Percentiles rank a stretch among this genome's conserved stretches.
Evolutionary conservation across 53 echinoderm and acorn worm genomes (phyloP).

Genomic region (Actinopyga echinites): DNA sequence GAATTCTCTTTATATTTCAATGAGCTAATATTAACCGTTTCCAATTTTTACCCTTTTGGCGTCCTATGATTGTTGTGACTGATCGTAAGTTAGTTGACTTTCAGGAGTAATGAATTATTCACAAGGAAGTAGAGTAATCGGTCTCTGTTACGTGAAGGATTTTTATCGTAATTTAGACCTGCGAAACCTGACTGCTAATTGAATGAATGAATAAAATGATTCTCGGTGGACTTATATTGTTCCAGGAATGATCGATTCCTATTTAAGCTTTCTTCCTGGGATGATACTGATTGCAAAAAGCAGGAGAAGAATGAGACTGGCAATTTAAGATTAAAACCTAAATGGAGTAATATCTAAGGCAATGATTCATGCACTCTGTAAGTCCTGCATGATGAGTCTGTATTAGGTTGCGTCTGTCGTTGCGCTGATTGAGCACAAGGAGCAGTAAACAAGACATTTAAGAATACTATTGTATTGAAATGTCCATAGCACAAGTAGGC

Average conservation of each 20-base stretch:
- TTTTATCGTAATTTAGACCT: constrained; percentile 25
- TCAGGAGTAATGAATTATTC: constrained; percentile 1
- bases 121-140: background rate
- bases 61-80: no score
- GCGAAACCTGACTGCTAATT: constrained; percentile 9
- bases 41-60: no score
- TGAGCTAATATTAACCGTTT: no score
- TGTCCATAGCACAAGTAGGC: background rate
- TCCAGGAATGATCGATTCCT: constrained; percentile 26
- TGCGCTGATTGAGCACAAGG: no score
- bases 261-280: constrained; percentile 22
- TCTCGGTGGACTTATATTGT: constrained; percentile 29
- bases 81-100: background rate
- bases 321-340: background rate
- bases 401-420: no score
- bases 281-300: constrained; percentile 21
- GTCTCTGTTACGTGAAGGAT: background rate
- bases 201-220: constrained; percentile 26
- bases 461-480: no score
- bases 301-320: background rate
- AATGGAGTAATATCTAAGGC: no score
- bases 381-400: no score
- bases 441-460: no score
- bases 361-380: no score
- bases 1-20: no score